Base-by-base conservation (phyloP, 1,140 invertebrate genomes). In the Temnothorax curvispinosus region DNA sequence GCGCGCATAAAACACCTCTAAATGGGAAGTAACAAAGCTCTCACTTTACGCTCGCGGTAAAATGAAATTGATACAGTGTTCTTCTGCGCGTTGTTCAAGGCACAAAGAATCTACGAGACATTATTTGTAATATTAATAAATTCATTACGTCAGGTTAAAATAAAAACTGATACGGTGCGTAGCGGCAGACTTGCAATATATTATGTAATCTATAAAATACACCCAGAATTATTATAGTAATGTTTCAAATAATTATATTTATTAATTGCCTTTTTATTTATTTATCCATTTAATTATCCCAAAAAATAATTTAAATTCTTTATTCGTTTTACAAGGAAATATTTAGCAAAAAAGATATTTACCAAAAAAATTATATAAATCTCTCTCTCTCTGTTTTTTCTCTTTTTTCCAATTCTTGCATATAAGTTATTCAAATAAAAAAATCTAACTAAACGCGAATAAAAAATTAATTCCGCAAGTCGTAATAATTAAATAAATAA, bases 41-140 rank as follows among this genome's bases (percentile, higher is more conserved):
- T 80, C 54, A 69, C 52, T 86, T 71, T 52, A 82, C 50, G 60
- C 32, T 86, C 54, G 32, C 35, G 77, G 77, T 69, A 86, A 86
- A 86, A 69, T 82, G 77, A 82, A 60, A 47, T 84, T 86, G 78
- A 86, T 67, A 86, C 76, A 65, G 65, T 82, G 21, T 82, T 72
- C 52, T 86, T 3, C 0, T 38, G 58, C 18, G 21, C 38, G 13
- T 58, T 38, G 8, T 52, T 78, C 15, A 44, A 21, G 9, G 1
- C n/a, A 67, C 9, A 67, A 67, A 41, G n/a, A 8, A 21, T 21
- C 64, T 67, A 67, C 8, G 64, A 67, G 64, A 44, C 4, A 21
- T 44, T 67, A 67, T 21, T 44, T 67, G 38, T 67, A 44, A 67
- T 67, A 67, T 67, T 67, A 41, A 65, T 8, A 21, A 8, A 65